These are phyloP conservation scores for Andrena bicolor DNA, from an alignment of 2,888 invertebrate species.

Conservation along the genomic window DNA sequence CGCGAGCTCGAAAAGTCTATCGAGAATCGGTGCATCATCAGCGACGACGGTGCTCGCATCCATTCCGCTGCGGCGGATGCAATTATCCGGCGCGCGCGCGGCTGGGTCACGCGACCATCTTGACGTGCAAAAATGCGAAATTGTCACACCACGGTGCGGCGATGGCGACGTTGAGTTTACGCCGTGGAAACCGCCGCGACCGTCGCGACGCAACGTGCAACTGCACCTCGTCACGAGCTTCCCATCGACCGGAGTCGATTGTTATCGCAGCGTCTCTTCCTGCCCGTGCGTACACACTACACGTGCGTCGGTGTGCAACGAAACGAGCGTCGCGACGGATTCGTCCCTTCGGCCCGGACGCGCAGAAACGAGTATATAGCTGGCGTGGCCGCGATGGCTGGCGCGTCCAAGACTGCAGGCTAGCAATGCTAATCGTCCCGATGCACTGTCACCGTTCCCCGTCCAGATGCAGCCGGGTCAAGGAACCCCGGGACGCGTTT, in stretches of 20 bases:
- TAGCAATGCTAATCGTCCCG: constrained; percentile 20
- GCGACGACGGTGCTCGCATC: constrained; percentile 5
- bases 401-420: too few relatives aligned
- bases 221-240: background rate
- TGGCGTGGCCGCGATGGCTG: too few relatives aligned
- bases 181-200: constrained; percentile 15
- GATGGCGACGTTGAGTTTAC: constrained; percentile 38
- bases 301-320: constrained; percentile 2
- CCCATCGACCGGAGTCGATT: constrained; percentile 23
- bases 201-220: constrained; percentile 28
- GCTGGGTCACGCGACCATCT: constrained; percentile 63
- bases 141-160: constrained; percentile 50
- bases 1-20: background rate
- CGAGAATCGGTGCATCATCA: constrained; percentile 31
- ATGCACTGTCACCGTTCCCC: constrained; percentile 39
- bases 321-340: constrained; percentile 7
- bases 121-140: constrained; percentile 54
- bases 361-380: too few relatives aligned
- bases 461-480: constrained; percentile 59
- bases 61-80: constrained; percentile 39
- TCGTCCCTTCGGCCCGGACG: background rate
- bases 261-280: constrained; percentile 1
- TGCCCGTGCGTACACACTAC: background rate
- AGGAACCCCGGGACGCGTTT: constrained; percentile 59
- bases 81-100: constrained; percentile 48